Base-by-base conservation (phyloP, 1,140 invertebrate species). In the Vanessa tameamea region DNA sequence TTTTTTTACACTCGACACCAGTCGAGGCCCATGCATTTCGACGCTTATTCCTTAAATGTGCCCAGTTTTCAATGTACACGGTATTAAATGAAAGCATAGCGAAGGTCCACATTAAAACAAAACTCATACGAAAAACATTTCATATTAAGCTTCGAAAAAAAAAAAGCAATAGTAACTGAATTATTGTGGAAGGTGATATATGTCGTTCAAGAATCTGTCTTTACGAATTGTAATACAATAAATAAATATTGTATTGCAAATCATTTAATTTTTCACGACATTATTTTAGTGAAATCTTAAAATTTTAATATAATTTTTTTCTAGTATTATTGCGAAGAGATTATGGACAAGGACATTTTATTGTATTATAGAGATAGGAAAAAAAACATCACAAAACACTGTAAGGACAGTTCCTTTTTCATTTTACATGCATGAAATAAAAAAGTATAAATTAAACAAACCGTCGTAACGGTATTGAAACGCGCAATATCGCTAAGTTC, bases 21-120 rank as follows among this genome's bases (percentile, higher is more conserved):
- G 71, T 75, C 37, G 77, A 79, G 81, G 77, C 83, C 86, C 90
- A 88, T 89, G 85, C 87, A 84, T 71, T 69, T 23, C 66, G 31
- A 47, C 48, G 71, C 69, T 71, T 43, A 31, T 73, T 75, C 78
- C 75, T 78, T 69, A 47, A 43, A 78, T 82, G 80, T 78, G 78
- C 79, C 78, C 82, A 78, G 73, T 78, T 78, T 70, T 82, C 82
- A 83, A 84, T 85, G 82, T 78, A 78, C 79, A 47, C 72, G 67
- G 53, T 47, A 20, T 53, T 75, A 66, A 72, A 69, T 77, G 76
- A 80, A 81, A 79, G 78, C 76, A 75, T 66, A 69, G 77, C 76
- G 77, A 71, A 75, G 79, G 63, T 81, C 53, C 53, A 57, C 53
- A 57, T 8, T 57, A 57, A 61, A 31, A 26, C 16, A 57, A 57